Percentiles rank a stretch among this genome's conserved stretches.
Evolutionary conservation across 2,113 vertebrate species (phyloP).

Genomic region (Apodemus speciosus): DNA sequence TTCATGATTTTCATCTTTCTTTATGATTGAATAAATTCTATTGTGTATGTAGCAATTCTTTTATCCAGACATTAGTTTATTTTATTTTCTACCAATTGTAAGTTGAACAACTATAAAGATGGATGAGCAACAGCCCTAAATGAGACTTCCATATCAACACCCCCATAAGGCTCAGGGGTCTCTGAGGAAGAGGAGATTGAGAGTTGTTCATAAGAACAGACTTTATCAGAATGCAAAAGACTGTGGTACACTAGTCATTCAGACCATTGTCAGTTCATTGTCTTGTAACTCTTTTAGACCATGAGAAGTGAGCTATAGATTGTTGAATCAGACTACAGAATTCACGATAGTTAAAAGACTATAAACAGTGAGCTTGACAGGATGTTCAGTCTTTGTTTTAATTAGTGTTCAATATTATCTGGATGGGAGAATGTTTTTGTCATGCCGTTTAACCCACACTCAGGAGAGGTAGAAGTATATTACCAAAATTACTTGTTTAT

Average conservation of each 20-base stretch:
- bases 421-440: constrained; percentile 42
- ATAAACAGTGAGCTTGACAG: not conserved
- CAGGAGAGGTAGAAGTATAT: constrained; percentile 15
- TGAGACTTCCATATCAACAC: not conserved
- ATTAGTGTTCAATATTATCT: constrained; percentile 48
- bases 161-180: not conserved
- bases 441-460: not conserved
- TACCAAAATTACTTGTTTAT: constrained; percentile 32
- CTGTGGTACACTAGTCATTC: not conserved
- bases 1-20: not conserved
- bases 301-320: constrained; percentile 12
- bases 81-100: not conserved
- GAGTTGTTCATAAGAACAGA: not conserved
- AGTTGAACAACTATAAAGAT: not conserved
- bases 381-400: constrained; percentile 9
- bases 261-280: constrained; percentile 19
- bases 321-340: constrained; percentile 17
- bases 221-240: too few species aligned
- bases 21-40: not conserved
- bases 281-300: not conserved
- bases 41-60: not conserved
- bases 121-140: not conserved
- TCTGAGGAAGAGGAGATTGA: not conserved
- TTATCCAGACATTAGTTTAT: not conserved
- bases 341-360: not conserved